Evolutionary conservation across 2,113 vertebrate species (phyloP).

Genomic region (Burhinus oedicnemus): DNA sequence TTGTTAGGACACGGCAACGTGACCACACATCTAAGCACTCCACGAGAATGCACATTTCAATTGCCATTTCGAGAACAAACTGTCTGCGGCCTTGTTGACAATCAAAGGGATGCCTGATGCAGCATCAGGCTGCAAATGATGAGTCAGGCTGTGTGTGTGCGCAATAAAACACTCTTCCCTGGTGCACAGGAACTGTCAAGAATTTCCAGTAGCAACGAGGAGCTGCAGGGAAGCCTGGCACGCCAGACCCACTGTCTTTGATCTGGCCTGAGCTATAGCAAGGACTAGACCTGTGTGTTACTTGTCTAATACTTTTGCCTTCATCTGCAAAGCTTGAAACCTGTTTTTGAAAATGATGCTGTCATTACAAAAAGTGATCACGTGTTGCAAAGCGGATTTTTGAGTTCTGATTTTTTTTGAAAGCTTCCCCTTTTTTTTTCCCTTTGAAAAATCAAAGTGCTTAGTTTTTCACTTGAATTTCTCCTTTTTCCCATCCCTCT

Average conservation of each 20-base stretch:
- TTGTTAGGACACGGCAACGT: not conserved
- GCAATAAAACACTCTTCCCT: not conserved
- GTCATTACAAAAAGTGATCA: not conserved
- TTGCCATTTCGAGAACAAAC: not conserved
- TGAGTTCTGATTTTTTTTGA: not conserved
- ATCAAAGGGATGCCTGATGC: not conserved
- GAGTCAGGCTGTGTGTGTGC: not conserved
- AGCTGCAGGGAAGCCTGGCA: not conserved
- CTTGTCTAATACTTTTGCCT: not conserved
- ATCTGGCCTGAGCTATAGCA: not conserved
- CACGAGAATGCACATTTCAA: rapidly evolving
- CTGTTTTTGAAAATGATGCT: not conserved
- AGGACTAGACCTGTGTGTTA: not conserved
- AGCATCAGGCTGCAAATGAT: not conserved
- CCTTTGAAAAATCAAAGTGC: not conserved
- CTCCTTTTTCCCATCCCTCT: not conserved
- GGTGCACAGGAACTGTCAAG: not conserved
- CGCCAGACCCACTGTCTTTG: not conserved
- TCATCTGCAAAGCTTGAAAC: not conserved
- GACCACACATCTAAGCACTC: not conserved
- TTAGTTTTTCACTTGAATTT: not conserved
- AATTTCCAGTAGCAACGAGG: not conserved
- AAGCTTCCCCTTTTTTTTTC: not conserved
- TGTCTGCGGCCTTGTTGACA: not conserved
- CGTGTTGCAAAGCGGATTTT: not conserved